These are phyloP conservation scores for Metacarcinus magister DNA, from an alignment of 2,888 invertebrate genomes.

Conservation along the genomic window DNA sequence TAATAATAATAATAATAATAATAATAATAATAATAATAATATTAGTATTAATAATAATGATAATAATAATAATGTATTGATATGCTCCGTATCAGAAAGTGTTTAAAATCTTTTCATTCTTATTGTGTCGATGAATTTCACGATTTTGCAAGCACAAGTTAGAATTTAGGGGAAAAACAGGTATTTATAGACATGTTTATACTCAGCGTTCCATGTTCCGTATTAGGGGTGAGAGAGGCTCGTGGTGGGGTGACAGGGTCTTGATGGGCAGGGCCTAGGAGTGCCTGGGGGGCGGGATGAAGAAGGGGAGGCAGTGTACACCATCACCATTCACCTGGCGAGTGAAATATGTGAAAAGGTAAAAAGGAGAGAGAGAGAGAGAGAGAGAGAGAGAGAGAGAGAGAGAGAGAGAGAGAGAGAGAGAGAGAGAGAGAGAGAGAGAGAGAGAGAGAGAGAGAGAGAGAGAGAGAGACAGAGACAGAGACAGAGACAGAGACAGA, in stretches of 20 bases:
- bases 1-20: too few relatives aligned
- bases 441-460: neutral
- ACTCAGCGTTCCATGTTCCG: neutral
- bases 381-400: slow-evolving; percentile 8
- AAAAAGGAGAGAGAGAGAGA: neutral
- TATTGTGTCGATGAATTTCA: too few relatives aligned
- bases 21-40: too few relatives aligned
- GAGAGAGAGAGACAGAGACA: slow-evolving; percentile 10
- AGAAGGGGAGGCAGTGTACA: neutral
- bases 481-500: slow-evolving; percentile 21
- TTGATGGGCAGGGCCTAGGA: neutral
- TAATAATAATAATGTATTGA: too few relatives aligned
- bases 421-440: slow-evolving; percentile 30
- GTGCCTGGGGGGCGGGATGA: neutral
- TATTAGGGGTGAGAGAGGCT: neutral
- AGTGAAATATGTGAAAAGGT: neutral
- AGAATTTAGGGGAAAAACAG: neutral
- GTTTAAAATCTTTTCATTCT: too few relatives aligned
- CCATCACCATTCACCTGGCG: neutral
- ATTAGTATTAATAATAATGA: too few relatives aligned
- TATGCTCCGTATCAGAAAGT: too few relatives aligned
- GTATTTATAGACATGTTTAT: neutral
- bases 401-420: slow-evolving; percentile 22
- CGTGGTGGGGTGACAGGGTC: neutral
- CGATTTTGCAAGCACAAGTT: neutral